phyloP scores from a whole-genome alignment of 2,113 vertebrate genomes.

The Coptodon rendalli region DNA sequence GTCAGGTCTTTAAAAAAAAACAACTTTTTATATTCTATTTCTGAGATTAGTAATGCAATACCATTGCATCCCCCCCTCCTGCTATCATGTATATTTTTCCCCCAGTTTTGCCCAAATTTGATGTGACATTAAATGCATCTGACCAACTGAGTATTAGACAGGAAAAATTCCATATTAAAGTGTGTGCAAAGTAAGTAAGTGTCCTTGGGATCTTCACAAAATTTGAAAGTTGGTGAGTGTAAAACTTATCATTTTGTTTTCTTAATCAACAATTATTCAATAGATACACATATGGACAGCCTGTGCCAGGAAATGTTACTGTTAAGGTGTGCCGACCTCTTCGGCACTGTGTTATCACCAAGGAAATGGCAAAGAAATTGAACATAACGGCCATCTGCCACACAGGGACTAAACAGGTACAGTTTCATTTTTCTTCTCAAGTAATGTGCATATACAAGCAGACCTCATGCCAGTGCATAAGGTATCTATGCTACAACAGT shows the following conservation, averaged over 20 bases:
- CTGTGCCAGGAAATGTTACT: slow-evolving; percentile 47
- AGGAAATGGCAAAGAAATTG: neutral
- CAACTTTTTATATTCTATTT: too few species aligned
- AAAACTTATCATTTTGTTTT: too few species aligned
- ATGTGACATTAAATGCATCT: slow-evolving; percentile 11
- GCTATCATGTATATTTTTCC: neutral
- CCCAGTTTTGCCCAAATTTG: slow-evolving; percentile 51
- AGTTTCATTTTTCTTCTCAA: neutral
- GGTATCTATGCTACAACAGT: neutral
- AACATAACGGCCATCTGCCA: neutral
- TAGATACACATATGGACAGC: slow-evolving; percentile 68
- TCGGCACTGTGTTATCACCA: rapidly evolving
- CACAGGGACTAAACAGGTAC: slow-evolving; percentile 35
- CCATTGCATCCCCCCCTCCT: too few species aligned
- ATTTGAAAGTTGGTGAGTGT: too few species aligned
- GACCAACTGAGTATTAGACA: slow-evolving; percentile 16
- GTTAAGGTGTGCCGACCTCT: slow-evolving; percentile 30
- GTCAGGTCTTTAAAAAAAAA: neutral
- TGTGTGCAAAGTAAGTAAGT: slow-evolving; percentile 61
- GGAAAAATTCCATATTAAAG: slow-evolving; percentile 10
- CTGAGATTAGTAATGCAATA: too few species aligned
- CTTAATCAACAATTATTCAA: too few species aligned
- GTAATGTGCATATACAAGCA: neutral
- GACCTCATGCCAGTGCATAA: neutral
- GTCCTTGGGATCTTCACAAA: neutral